These are phyloP conservation scores for Lasiurus cinereus DNA, from an alignment of 2,113 vertebrate genomes.

Conservation along the genomic window DNA sequence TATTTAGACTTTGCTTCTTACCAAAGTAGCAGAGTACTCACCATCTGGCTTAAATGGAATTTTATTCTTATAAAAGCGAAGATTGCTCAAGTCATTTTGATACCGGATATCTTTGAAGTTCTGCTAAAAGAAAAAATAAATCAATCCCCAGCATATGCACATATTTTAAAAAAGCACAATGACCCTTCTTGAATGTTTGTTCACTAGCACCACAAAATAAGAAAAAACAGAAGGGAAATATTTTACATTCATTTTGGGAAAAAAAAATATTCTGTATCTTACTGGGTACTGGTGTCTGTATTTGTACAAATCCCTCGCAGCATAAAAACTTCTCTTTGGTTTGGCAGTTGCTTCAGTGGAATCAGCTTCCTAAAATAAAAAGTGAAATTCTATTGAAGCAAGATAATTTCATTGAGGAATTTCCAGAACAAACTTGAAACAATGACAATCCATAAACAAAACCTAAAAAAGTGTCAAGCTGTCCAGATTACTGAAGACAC, in stretches of 20 bases:
- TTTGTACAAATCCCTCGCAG: conserved; percentile 98
- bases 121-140: conserved; percentile 88
- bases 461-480: neutral
- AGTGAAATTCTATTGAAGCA: conserved; percentile 50
- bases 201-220: conserved; percentile 41
- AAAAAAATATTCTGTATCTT: conserved; percentile 82
- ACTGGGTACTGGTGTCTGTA: conserved; percentile 99
- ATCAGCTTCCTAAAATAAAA: conserved; percentile 89
- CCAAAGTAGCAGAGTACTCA: conserved; percentile 85
- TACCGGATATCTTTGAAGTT: conserved; percentile 95
- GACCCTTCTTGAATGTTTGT: neutral
- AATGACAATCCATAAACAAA: conserved; percentile 22
- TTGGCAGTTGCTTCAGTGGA: conserved; percentile 90
- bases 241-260: conserved; percentile 23
- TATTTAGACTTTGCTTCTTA: conserved; percentile 56
- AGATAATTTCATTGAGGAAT: conserved; percentile 22
- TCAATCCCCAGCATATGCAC: conserved; percentile 62
- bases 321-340: conserved; percentile 99
- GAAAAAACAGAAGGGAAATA: neutral
- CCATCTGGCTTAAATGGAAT: conserved; percentile 98
- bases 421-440: conserved; percentile 60
- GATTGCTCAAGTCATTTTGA: conserved; percentile 96
- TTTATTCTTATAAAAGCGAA: conserved; percentile 98
- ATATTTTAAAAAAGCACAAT: conserved; percentile 28
- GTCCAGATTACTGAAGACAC: neutral